These are phyloP conservation scores for Catostylus mosaicus DNA, from an alignment of 30 jellyfish, hydroid and myxozoan species.

Conservation along the genomic window DNA sequence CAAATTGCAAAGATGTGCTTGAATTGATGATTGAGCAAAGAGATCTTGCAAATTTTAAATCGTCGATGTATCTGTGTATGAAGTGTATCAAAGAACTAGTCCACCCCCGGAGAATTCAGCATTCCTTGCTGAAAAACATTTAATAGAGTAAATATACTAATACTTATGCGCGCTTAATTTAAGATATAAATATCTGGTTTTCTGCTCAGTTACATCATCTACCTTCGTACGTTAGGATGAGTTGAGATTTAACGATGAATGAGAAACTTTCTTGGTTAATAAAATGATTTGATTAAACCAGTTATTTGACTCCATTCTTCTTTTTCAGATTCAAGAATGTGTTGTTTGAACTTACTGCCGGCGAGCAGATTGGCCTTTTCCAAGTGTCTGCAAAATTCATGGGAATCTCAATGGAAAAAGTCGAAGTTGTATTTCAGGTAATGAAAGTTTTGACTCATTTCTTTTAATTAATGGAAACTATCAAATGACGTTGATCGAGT, in stretches of 20 bases:
- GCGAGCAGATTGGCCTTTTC: slow-evolving; percentile 90
- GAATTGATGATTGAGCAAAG: too few relatives aligned
- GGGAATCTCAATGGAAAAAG: slow-evolving; percentile 99
- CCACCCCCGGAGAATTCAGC: too few relatives aligned
- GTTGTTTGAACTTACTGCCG: slow-evolving; percentile 79
- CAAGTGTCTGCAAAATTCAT: slow-evolving; percentile 90
- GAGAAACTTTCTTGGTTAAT: not conserved
- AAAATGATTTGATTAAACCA: not conserved
- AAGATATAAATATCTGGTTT: not conserved
- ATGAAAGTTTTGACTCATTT: not conserved
- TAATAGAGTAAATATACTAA: too few relatives aligned
- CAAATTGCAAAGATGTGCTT: too few relatives aligned
- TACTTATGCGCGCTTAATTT: not conserved
- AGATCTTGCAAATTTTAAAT: too few relatives aligned
- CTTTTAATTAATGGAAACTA: too few relatives aligned
- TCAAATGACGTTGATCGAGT: too few relatives aligned
- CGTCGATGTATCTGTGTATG: too few relatives aligned
- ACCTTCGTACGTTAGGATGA: too few relatives aligned
- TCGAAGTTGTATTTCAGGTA: slow-evolving; percentile 96
- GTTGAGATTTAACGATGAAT: not conserved
- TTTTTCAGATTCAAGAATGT: slow-evolving; percentile 88
- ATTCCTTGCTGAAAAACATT: too few relatives aligned
- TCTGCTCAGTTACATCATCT: slow-evolving; percentile 7
- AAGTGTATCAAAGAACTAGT: too few relatives aligned
- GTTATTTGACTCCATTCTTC: not conserved